These are phyloP conservation scores for Gadus chalcogrammus DNA, from an alignment of 2,113 vertebrate genomes.

Conservation along the genomic window DNA sequence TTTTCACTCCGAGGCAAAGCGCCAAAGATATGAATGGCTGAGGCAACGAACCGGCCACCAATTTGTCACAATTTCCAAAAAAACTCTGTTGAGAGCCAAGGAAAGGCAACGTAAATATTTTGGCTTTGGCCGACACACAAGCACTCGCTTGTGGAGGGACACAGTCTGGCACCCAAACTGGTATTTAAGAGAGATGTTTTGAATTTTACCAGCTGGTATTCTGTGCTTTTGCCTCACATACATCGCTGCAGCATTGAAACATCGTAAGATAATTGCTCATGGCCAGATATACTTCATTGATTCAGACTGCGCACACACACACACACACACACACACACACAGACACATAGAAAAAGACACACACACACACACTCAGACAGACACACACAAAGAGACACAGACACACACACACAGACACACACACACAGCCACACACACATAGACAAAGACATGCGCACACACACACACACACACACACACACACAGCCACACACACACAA, in stretches of 20 bases:
- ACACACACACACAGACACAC: conserved; percentile 8
- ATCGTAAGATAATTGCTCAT: background rate
- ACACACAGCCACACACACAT: conserved; percentile 7
- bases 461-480: background rate
- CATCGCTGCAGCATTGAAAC: background rate
- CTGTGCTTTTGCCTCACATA: background rate
- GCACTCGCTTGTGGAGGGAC: background rate
- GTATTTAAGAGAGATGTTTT: background rate
- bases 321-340: background rate
- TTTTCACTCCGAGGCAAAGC: background rate
- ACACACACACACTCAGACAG: background rate
- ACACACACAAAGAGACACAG: background rate
- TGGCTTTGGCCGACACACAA: too few relatives aligned
- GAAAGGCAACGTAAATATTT: too few relatives aligned
- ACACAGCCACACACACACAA: conserved; percentile 1
- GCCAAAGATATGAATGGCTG: conserved; percentile 36
- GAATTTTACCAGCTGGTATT: background rate
- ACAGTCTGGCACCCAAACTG: background rate
- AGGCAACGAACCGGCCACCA: background rate
- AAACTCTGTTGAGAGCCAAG: too few relatives aligned
- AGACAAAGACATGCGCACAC: conserved; percentile 6
- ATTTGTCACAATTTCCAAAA: too few relatives aligned
- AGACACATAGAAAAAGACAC: background rate
- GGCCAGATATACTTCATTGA: background rate
- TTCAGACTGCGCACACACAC: conserved; percentile 18